phyloP scores from a whole-genome alignment of 2,797 vertebrate species.

The Channa striata region DNA sequence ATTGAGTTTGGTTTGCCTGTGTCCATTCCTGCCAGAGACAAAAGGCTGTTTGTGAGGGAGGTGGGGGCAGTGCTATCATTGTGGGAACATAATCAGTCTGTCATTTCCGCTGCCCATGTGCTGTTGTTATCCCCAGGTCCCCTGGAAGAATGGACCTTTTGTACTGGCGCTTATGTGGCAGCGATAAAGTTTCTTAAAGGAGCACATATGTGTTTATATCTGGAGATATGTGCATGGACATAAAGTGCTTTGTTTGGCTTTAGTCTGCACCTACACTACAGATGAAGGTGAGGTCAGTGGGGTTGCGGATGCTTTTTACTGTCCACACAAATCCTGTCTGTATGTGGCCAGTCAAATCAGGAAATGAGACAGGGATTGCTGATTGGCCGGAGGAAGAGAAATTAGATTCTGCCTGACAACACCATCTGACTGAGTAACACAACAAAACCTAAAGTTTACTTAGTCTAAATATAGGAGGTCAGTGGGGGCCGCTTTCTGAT shows the following conservation, averaged over 20 bases:
- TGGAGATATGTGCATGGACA: conserved; percentile 87
- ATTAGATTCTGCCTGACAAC: conserved; percentile 65
- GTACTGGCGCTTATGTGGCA: conserved; percentile 88
- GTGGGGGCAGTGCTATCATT: conserved; percentile 93
- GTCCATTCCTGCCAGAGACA: conserved; percentile 83
- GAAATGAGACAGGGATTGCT: conserved; percentile 75
- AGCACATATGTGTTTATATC: conserved; percentile 84
- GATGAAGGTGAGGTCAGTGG: conserved; percentile 68
- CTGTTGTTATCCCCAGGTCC: conserved; percentile 89
- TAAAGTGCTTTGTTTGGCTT: conserved; percentile 92
- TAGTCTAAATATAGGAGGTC: conserved; percentile 41
- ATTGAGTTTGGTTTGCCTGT: conserved; percentile 81
- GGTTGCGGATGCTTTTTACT: conserved; percentile 57
- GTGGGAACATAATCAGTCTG: conserved; percentile 96
- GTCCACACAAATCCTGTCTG: conserved; percentile 70
- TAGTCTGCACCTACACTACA: conserved; percentile 79
- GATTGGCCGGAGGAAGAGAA: conserved; percentile 67
- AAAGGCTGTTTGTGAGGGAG: conserved; percentile 91
- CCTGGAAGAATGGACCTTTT: conserved; percentile 93
- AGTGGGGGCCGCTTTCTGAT: conserved; percentile 53
- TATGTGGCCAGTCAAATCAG: conserved; percentile 68
- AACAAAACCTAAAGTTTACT: conserved; percentile 48
- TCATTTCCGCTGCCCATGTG: conserved; percentile 94
- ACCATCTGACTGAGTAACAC: conserved; percentile 58
- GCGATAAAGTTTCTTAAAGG: conserved; percentile 94